Base-by-base conservation (phyloP, 2,113 vertebrate species). In the Oryzias javanicus region DNA sequence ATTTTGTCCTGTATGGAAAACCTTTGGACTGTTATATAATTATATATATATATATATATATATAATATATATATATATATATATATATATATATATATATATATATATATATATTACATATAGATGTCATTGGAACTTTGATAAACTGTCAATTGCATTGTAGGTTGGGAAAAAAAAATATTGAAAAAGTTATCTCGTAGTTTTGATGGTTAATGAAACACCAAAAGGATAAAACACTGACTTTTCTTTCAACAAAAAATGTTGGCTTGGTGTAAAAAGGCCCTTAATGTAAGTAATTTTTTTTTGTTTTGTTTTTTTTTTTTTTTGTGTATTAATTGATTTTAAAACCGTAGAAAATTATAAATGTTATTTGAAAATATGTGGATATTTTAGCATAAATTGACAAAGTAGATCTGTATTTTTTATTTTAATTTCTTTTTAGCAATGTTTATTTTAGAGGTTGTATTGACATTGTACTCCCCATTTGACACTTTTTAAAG, bases 401-500 rank as follows among this genome's bases (percentile, higher is more conserved):
- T 58, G 4, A 47, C 47, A 57, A 56, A 70, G 56, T 18, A 12
- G 24, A 46, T 48, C 66, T 10, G 6, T 17, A 16, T 53, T 13
- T 19, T 54, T 64, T 68, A 7, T 13, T 46, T 67, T 47, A 24
- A 45, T 35, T 35, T 35, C 3, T 35, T 35, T 3, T 35, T 35
- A 0, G 35, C 8, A 35, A 12, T 2, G 35, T 35, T 52, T 52
- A 22, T 40, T 71, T 58, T 44, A 55, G 25, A 54, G 17, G n/a
- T 48, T 82, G 41, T 67, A 67, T 63, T 51, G 55, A 67, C 24
- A 49, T 66, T 54, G 10, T 62, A 56, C 18, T 75, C 58, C 64
- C 29, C 58, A 66, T 67, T 2, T 35, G 51, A 20, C 1, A 1
- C 17, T 70, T 79, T 70, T 81, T 54, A 75, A 87, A 75, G 72